Evolutionary conservation across 64 coral and sea anemone genomes (phyloP), one percentile per base, ranked within the genome.

Genomic region (Catalaphyllia jardinei): DNA sequence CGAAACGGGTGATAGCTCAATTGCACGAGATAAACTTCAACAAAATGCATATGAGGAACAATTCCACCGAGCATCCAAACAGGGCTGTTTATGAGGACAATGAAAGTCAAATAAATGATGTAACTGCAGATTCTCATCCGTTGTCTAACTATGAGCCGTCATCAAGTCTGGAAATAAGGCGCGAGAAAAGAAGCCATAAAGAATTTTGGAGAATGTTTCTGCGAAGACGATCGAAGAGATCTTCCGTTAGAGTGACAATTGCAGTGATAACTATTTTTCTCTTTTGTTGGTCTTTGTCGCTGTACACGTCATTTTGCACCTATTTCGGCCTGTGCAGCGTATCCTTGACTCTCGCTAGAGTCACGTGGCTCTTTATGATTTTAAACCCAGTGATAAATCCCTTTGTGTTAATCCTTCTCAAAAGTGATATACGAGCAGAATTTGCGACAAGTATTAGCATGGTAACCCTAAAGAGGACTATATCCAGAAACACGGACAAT

Each of bases 251-350:
- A 74, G 67, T 87, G 30, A 69, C 59, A n/a, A 54, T 69, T 20
- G 50, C 64, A 73, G 64, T 87, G 0, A 31, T 87, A 57, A 87
- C 73, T 3, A 50, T 72, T 24, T 87, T 87, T 55, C 46, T 72
- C 25, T 28, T 55, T 24, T 87, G 85, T 25, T 87, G 85, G 85
- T 57, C 85, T 57, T 46, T 87, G 46, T 87, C 85, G 9, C 24
- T 87, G 12, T 87, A 87, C 29, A n/a, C n/a, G 29, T 87, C 85
- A 55, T 87, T 87, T 52, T 87, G 85, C 67, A 74, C 24, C 19
- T 74, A 87, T 30, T 24, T 87, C 25, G 55, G 42, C 18, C 27
- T 87, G 85, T 87, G 85, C 46, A 28, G 74, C 11, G 67, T 87
- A 15, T 74, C 85, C 28, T 62, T 27, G 27, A 49, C 54, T 55